These are phyloP conservation scores for Drosophila triauraria DNA, from an alignment of 1,140 invertebrate species.

Conservation along the genomic window DNA sequence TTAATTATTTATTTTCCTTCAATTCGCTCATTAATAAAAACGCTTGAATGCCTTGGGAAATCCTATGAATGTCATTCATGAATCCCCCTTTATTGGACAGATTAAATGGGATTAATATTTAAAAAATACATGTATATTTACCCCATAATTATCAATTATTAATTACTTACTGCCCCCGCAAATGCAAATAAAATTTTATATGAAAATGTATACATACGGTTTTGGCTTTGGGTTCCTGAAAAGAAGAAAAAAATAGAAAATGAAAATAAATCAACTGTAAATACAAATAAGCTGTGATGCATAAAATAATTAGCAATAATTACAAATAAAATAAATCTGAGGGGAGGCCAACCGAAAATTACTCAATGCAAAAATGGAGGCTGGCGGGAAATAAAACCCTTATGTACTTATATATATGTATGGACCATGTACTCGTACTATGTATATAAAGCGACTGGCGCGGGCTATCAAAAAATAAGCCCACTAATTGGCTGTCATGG, in stretches of 20 bases:
- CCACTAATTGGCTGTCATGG: slow-evolving; percentile 62
- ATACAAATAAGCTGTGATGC: slow-evolving; percentile 40
- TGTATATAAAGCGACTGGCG: slow-evolving; percentile 17
- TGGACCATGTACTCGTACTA: slow-evolving; percentile 11
- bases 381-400: slow-evolving; percentile 24
- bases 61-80: background rate
- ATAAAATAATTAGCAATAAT: slow-evolving; percentile 47
- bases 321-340: slow-evolving; percentile 37
- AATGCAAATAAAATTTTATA: slow-evolving; percentile 21
- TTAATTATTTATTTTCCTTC: background rate
- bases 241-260: slow-evolving; percentile 47
- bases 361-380: slow-evolving; percentile 26
- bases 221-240: slow-evolving; percentile 83
- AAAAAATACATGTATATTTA: background rate
- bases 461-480: slow-evolving; percentile 36
- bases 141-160: slow-evolving; percentile 13
- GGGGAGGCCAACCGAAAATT: slow-evolving; percentile 22
- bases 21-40: background rate
- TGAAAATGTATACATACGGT: slow-evolving; percentile 71
- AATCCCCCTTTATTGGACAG: background rate
- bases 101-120: slow-evolving; percentile 19
- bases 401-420: slow-evolving; percentile 6
- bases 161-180: slow-evolving; percentile 18
- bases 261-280: slow-evolving; percentile 54
- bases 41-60: background rate